phyloP scores from a whole-genome alignment of 2,797 vertebrate species.

The Naso thynnoides region DNA sequence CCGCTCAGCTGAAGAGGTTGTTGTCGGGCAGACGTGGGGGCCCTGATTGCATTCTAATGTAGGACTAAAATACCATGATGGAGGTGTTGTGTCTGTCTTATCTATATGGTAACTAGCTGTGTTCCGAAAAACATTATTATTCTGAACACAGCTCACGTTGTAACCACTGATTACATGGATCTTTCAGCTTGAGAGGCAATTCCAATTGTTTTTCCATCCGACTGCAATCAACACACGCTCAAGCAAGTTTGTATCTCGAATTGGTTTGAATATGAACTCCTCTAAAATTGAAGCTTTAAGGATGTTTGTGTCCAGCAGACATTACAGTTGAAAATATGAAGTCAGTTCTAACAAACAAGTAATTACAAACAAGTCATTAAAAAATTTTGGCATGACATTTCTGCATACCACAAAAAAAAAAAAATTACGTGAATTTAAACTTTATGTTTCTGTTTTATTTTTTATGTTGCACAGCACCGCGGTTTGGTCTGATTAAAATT shows the following conservation, averaged over 20 bases:
- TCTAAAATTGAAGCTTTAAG: too few species aligned
- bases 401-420: too few species aligned
- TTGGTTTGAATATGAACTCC: too few species aligned
- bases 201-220: slow-evolving; percentile 74
- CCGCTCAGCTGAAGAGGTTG: slow-evolving; percentile 41
- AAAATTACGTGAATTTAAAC: too few species aligned
- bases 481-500: too few species aligned
- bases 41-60: slow-evolving; percentile 59
- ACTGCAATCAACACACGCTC: slow-evolving; percentile 67
- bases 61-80: slow-evolving; percentile 47
- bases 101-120: slow-evolving; percentile 81
- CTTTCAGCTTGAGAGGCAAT: slow-evolving; percentile 64
- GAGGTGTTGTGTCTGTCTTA: slow-evolving; percentile 53
- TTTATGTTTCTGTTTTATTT: too few species aligned
- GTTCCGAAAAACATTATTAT: slow-evolving; percentile 63
- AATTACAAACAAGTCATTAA: too few species aligned
- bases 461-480: too few species aligned
- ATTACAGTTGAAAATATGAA: too few species aligned
- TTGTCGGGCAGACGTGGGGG: slow-evolving; percentile 12
- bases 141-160: slow-evolving; percentile 56
- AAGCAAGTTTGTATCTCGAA: neutral
- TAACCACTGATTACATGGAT: slow-evolving; percentile 72
- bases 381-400: too few species aligned
- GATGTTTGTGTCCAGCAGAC: too few species aligned
- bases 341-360: too few species aligned